Base-by-base conservation (phyloP, 2,888 invertebrate species). In the Oxystoma pomonae region DNA sequence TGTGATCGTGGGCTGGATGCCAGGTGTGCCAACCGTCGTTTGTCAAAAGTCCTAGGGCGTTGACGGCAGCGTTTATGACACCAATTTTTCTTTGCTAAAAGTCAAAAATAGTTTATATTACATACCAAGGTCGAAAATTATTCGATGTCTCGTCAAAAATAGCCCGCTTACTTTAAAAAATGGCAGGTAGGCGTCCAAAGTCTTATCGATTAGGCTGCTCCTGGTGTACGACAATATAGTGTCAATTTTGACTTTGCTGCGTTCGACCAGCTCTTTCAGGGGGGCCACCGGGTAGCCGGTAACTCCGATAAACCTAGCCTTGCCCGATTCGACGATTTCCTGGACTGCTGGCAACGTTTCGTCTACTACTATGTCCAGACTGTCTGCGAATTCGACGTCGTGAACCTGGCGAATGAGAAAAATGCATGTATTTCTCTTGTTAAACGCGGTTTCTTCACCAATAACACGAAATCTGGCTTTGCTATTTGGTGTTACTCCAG, bases 331-430 rank as follows among this genome's bases (percentile, higher is more conserved):
- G 1, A 91, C 89, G 7, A 91, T 85, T 71, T 86, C 86, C 70
- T 90, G 88, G 12, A 97, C 78, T 0, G 90, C 86, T 1, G 96
- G 96, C 51, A 98, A 78, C 0, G 96, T 95, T 80, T 97, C 95
- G 59, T 91, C 89, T 0, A 96, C 71, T 1, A 98, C 83, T 9
- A 90, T 80, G 53, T 92, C 88, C 18, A 88, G 78, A 66, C 86
- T 87, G 3, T 90, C 86, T 0, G 93, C 91, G 77, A 95, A 97
- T 73, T 96, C 96, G 61, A 92, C 82, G 74, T 98, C 97, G 74
- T 97, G 97, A n/a, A 96, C 86, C 94, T 96, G 75, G 55, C 63
- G 63, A 53, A n/a, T n/a, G n/a, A n/a, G n/a, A n/a, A n/a, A n/a
- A n/a, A n/a, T n/a, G n/a, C n/a, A n/a, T n/a, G n/a, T n/a, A n/a